Evolutionary conservation across 1,140 invertebrate genomes (phyloP), one percentile per base, ranked within the genome.

Genomic region (Neodiprion virginianus): DNA sequence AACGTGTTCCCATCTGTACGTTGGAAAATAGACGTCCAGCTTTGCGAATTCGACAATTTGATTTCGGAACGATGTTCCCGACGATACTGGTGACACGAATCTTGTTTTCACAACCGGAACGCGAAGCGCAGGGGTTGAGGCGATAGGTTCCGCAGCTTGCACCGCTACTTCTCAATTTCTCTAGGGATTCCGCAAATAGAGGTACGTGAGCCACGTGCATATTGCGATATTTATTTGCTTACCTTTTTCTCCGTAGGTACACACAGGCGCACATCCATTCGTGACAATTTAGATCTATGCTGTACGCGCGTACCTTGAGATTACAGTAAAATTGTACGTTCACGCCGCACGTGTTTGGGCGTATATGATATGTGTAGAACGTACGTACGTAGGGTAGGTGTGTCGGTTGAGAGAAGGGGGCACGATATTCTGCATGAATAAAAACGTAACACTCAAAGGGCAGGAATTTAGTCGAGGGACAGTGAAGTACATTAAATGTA

Each of bases 211-310:
- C 53, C 53, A 61, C 53, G 53, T 61, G 53, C 53, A 61, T 61
- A 61, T 61, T 61, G 53, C 53, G 11, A 17, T 61, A 61, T 61
- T 61, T 61, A 61, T 61, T 61, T 61, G 53, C n/a, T 61, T 61
- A 61, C n/a, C 53, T 61, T 61, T 61, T 17, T 12, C n/a, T 17
- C 53, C 7, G 11, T 4, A 61, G 11, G n/a, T 9, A 14, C n/a
- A 40, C 5, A 40, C 5, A 40, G 1, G 28, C 28, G 28, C 28
- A 40, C 28, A 40, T 5, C 28, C 5, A 40, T 40, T 40, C 5
- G 8, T 61, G 53, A 61, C 53, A 61, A 61, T 61, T 61, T 61
- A 61, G 11, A 61, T 40, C 28, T 40, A 40, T 40, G 28, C 28
- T 40, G 28, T 40, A 40, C 28, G 28, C 28, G 5, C 28, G 28